Percentiles rank a stretch among this genome's conserved stretches.
Evolutionary conservation across 92 coral and sea anemone genomes (phyloP).

Genomic region (Phenganax subtilis): DNA sequence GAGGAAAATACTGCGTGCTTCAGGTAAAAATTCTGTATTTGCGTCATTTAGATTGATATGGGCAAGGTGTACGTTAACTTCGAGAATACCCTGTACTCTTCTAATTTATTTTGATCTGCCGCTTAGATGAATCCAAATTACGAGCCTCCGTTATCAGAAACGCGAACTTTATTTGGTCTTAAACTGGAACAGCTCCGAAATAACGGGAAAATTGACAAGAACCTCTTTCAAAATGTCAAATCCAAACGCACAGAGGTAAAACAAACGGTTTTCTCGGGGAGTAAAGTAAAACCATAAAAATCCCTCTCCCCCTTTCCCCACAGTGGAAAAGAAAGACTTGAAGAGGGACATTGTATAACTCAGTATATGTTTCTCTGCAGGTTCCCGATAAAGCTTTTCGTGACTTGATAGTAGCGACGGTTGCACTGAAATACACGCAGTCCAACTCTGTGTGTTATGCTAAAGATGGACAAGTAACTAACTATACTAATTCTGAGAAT

Average conservation of each 20-base stretch:
- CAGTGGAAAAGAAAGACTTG: not conserved
- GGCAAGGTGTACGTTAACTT: not conserved
- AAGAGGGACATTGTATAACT: too few relatives aligned
- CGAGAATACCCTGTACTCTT: not conserved
- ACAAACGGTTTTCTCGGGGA: not conserved
- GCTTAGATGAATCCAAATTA: slow-evolving; percentile 75
- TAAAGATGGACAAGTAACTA: slow-evolving; percentile 82
- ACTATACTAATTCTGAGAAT: too few relatives aligned
- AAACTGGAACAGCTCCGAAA: slow-evolving; percentile 87
- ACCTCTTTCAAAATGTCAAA: slow-evolving; percentile 63
- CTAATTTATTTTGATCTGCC: not conserved
- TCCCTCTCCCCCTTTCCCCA: not conserved
- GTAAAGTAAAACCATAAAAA: not conserved
- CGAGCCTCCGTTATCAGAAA: slow-evolving; percentile 68
- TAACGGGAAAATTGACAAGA: slow-evolving; percentile 66
- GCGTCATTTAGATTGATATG: not conserved
- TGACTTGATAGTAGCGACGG: slow-evolving; percentile 82
- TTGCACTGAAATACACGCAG: slow-evolving; percentile 92
- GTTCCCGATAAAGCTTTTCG: slow-evolving; percentile 75
- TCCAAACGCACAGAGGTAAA: slow-evolving; percentile 66
- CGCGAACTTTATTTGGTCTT: slow-evolving; percentile 87
- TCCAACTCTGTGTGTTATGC: slow-evolving; percentile 98
- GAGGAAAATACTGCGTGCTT: slow-evolving; percentile 91
- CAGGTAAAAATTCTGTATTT: slow-evolving; percentile 51
- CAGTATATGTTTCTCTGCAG: slow-evolving; percentile 39